Base-by-base conservation (phyloP, 2,888 invertebrate species). In the Apodemia hepburni region DNA sequence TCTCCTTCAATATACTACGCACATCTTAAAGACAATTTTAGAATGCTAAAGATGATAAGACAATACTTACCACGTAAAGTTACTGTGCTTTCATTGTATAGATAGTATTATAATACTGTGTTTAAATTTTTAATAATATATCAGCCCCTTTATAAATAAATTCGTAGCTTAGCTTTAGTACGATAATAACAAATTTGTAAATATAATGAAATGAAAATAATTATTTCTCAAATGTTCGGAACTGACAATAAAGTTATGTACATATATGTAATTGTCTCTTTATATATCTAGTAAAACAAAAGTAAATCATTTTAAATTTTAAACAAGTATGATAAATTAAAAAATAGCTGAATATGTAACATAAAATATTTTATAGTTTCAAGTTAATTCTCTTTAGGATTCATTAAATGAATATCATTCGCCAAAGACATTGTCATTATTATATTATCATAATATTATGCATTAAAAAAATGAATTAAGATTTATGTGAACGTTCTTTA, bases 201-300 rank as follows among this genome's bases (percentile, higher is more conserved):
- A 80, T 80, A 77, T 65, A 59, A 65, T 71, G 63, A 69, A 74
- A 71, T 67, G 66, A 63, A 69, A 63, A 70, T 62, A 51, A 65
- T 73, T 71, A 71, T 75, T 75, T 73, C 75, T 75, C 73, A 74
- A 83, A 84, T 74, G 88, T 90, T 90, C 90, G 87, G 85, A 88
- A 90, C 85, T 87, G 90, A 91, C 90, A 91, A 91, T 91, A 91
- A 90, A 83, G 82, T 87, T 85, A 80, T 78, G 72, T 75, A 69
- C 84, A 80, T 88, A 83, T 77, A 82, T 77, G 82, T 67, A 67
- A 72, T 71, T 71, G 83, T 83, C 84, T 86, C 87, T 87, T 86
- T 83, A 79, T 86, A 84, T 81, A 78, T 82, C 79, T 83, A 84
- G 75, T 73, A 71, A 71, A 42, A 42, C 11, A 42, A 42, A 42